Evolutionary conservation across 2,797 vertebrate genomes (phyloP), one percentile per base, ranked within the genome.

Genomic region (Crotalus adamanteus): DNA sequence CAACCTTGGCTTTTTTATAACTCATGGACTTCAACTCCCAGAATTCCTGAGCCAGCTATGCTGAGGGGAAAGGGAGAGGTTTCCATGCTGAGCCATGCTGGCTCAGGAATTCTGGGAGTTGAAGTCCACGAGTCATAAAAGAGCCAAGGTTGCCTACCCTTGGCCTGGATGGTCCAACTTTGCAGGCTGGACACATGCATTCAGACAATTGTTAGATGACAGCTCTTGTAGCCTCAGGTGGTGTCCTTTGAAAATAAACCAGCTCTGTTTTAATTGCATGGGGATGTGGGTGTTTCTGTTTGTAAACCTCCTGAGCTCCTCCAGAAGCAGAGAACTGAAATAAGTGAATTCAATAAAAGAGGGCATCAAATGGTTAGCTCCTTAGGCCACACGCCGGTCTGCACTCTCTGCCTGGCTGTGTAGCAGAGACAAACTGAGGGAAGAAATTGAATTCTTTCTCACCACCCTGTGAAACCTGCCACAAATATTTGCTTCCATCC

Each of bases 391-490:
- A 2, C 26, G 20, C 2, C 55, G 3, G 22, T 25, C 20, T 37
- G 56, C n/a, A 28, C 0, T 93, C 92, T 88, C 37, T 8, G 47
- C 14, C 59, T n/a, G 47, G 8, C 8, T 53, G 88, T 9, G 47
- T 78, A 78, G 37, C 18, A 3, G 55, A 93, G 95, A 92, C 93
- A 94, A 94, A 94, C 95, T 96, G 97, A 95, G 97, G 93, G 94
- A 95, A 95, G 94, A 96, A 97, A 96, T 96, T 94, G 96, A 96
- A 97, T 97, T 97, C 97, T 95, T 97, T 97, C 97, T 97, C 97
- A 96, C 96, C 13, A 88, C 93, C 94, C 94, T 95, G 97, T 86
- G 96, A 97, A 97, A 94, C 95, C 96, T 95, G 94, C 96, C 96
- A 95, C 97, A 97, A 97, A 97, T 97, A 97, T 97, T 97, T 97